Percentiles rank a stretch among this genome's conserved stretches.
Conservation (phyloP, 2,888 invertebrate genomes). For the Leucophenga montana region DNA sequence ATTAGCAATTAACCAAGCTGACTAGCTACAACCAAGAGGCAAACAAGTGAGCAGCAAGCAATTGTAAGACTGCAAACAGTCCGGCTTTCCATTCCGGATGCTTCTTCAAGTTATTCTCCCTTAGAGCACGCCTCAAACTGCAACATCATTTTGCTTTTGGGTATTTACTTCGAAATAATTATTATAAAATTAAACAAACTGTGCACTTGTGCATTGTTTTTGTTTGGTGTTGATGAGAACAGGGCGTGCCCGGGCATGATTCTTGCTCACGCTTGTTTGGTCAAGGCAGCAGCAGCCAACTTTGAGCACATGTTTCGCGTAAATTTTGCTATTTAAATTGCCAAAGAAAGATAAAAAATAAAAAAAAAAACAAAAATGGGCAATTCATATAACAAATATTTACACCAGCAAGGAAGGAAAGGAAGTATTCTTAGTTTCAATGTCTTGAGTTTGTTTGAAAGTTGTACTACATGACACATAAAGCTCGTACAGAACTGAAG, state of each 20-base stretch:
- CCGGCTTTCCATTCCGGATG: not conserved
- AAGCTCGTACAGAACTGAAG: not conserved
- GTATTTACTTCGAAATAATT: not conserved
- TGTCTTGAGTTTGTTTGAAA: too few species aligned
- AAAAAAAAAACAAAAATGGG: not conserved
- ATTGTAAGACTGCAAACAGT: not conserved
- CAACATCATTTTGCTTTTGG: not conserved
- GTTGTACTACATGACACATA: not conserved
- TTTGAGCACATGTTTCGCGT: too few species aligned
- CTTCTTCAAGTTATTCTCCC: not conserved
- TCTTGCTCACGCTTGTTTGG: too few species aligned
- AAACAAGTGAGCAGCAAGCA: not conserved
- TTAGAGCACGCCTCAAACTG: not conserved
- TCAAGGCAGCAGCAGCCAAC: too few species aligned
- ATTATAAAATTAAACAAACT: conserved; percentile 9
- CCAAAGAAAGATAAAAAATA: too few species aligned
- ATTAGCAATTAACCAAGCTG: too few species aligned
- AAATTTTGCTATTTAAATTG: too few species aligned
- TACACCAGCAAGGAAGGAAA: not conserved
- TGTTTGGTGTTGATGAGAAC: too few species aligned
- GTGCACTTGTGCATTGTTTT: conserved; percentile 3
- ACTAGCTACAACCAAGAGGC: too few species aligned
- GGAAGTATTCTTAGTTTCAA: too few species aligned
- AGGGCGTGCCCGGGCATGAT: too few species aligned
- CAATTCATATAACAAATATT: conserved; percentile 3